Evolutionary conservation across 64 coral and sea anemone genomes (phyloP).

Genomic region (Pocillopora damicornis): DNA sequence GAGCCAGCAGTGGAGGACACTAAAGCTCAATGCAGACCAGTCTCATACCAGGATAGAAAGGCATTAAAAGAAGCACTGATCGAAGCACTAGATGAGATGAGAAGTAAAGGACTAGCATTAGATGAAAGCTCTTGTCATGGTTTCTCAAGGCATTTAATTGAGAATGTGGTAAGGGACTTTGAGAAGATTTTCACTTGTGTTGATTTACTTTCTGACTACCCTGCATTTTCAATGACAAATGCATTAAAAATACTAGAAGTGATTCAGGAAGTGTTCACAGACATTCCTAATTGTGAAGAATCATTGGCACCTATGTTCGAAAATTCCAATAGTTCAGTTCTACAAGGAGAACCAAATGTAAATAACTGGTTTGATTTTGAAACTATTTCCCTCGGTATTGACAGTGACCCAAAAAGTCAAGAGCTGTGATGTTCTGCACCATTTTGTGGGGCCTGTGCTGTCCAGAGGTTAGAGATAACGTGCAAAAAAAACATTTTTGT

Average conservation of each 20-base stretch:
- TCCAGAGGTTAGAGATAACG: too few species aligned
- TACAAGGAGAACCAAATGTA: not conserved
- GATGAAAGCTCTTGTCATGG: constrained; percentile 24
- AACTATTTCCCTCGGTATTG: too few species aligned
- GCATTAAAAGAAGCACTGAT: constrained; percentile 25
- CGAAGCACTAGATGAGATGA: constrained; percentile 8
- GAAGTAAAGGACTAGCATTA: not conserved
- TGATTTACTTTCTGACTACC: constrained; percentile 17
- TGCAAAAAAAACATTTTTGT: too few species aligned
- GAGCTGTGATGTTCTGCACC: too few species aligned
- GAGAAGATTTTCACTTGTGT: constrained; percentile 18
- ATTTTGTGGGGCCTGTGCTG: too few species aligned
- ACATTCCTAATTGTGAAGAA: constrained; percentile 60
- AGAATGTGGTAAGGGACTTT: constrained; percentile 31
- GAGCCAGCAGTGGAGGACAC: not conserved
- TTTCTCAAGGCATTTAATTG: constrained; percentile 44
- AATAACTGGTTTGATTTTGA: constrained; percentile 5
- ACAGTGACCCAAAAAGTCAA: too few species aligned
- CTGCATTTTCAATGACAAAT: not conserved
- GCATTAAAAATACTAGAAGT: constrained; percentile 26
- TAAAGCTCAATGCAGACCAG: not conserved
- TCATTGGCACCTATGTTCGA: constrained; percentile 5
- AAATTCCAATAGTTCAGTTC: constrained; percentile 6
- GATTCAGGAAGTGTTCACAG: constrained; percentile 55
- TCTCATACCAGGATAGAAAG: constrained; percentile 2